Evolutionary conservation across 2,888 invertebrate genomes (phyloP), one percentile per base, ranked within the genome.

Genomic region (Terebella lapidaria): DNA sequence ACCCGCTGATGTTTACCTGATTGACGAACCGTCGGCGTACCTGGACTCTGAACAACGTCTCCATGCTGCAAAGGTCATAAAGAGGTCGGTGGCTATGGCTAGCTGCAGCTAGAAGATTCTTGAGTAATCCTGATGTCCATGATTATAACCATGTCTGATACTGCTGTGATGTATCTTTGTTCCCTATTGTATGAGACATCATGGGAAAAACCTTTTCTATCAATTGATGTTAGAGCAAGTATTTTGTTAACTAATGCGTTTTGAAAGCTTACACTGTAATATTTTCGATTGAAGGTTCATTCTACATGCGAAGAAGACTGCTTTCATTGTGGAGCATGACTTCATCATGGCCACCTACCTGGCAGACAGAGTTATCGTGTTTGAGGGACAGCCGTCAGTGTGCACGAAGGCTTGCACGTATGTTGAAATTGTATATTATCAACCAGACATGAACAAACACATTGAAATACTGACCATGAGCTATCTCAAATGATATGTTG

Each of bases 311-410:
- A 99, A 99, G 84, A 94, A 97, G 81, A 99, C 99, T 4, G 99
- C 97, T 15, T 99, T 99, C 81, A 91, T 99, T 20, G 99, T 99
- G 1, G 99, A 99, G 87, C 99, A 99, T 88, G 97, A 99, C 84
- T 99, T 99, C 81, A 99, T 99, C 69, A 99, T 99, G 99, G 97
- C 97, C 20, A 99, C 99, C 0, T 99, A 99, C 81, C 85, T 95
- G 65, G 94, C 97, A 0, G 99, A 99, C 81, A 87, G 97, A 49
- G 99, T 99, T 2, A 95, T 99, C 69, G 97, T 99, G 54, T 96
- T 99, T 80, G 97, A 97, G 77, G 99, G 99, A 54, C 83, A 84
- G 49, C 97, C 99, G 0, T 95, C 96, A 0, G 86, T 94, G 1
- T 81, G 88, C 62, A 93, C 97, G 1, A 86, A 86, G 0, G 99